phyloP scores from a whole-genome alignment of 2,113 vertebrate species.

The Otocyon megalotis region DNA sequence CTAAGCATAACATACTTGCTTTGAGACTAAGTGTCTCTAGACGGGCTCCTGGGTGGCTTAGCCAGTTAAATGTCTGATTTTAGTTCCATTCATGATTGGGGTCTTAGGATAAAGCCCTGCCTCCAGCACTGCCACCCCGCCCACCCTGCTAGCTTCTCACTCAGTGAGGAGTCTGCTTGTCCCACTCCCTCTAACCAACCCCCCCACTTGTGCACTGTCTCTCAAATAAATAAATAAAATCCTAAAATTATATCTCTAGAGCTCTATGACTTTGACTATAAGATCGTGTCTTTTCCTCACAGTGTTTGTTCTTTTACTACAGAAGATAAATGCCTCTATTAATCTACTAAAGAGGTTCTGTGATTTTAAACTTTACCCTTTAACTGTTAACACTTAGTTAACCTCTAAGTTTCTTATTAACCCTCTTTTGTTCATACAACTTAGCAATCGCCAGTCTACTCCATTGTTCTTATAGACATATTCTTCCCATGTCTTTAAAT shows the following conservation, averaged over 20 bases:
- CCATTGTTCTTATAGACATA: neutral
- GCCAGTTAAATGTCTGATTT: neutral
- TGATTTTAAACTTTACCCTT: neutral
- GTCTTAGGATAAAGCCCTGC: neutral
- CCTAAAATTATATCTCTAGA: neutral
- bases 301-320: neutral
- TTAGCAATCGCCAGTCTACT: constrained; percentile 22
- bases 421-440: neutral
- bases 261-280: neutral
- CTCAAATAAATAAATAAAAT: neutral
- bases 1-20: neutral
- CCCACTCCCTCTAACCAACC: neutral
- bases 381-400: neutral
- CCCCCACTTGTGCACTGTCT: neutral
- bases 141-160: neutral
- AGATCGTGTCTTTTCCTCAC: neutral
- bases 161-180: neutral
- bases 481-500: neutral
- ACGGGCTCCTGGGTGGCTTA: neutral
- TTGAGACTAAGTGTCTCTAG: neutral
- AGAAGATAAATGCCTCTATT: constrained; percentile 6
- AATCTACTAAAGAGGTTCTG: neutral
- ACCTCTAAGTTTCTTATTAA: neutral
- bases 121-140: neutral
- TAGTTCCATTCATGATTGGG: neutral